Conservation (phyloP, 1,140 invertebrate species). For the Carcinoscorpius rotundicauda region DNA sequence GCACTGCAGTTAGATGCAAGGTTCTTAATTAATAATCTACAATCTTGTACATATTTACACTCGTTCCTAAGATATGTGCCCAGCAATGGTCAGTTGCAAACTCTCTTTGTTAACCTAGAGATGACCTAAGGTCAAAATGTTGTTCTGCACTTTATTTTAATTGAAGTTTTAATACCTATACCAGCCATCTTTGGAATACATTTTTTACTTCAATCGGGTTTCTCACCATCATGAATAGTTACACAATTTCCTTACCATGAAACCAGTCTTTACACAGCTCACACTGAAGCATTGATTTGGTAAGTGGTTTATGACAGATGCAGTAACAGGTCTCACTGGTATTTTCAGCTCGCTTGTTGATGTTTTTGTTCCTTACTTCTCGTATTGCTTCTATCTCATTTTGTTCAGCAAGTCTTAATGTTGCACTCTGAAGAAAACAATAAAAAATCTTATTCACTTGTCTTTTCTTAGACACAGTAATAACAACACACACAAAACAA, state of each 20-base stretch:
- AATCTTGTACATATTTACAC: too few relatives aligned
- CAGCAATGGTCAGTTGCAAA: not conserved
- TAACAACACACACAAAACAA: too few relatives aligned
- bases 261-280: slow-evolving; percentile 91
- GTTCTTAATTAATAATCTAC: too few relatives aligned
- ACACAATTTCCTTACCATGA: slow-evolving; percentile 41
- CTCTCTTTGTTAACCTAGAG: not conserved
- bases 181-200: not conserved
- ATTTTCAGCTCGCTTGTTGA: slow-evolving; percentile 24
- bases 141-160: too few relatives aligned
- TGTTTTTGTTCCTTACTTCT: slow-evolving; percentile 47
- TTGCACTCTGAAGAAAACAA: slow-evolving; percentile 36
- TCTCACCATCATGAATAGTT: not conserved
- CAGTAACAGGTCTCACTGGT: slow-evolving; percentile 46
- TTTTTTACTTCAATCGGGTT: not conserved
- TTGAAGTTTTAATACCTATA: not conserved
- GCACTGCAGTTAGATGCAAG: too few relatives aligned
- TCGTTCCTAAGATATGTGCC: not conserved
- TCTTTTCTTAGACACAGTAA: slow-evolving; percentile 35
- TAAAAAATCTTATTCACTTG: slow-evolving; percentile 20
- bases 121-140: too few relatives aligned
- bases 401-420: slow-evolving; percentile 57
- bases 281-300: slow-evolving; percentile 79
- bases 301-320: slow-evolving; percentile 50
- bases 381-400: slow-evolving; percentile 67